These are phyloP conservation scores for Rhopalosiphum maidis DNA, from an alignment of 1,140 invertebrate genomes.

Conservation along the genomic window DNA sequence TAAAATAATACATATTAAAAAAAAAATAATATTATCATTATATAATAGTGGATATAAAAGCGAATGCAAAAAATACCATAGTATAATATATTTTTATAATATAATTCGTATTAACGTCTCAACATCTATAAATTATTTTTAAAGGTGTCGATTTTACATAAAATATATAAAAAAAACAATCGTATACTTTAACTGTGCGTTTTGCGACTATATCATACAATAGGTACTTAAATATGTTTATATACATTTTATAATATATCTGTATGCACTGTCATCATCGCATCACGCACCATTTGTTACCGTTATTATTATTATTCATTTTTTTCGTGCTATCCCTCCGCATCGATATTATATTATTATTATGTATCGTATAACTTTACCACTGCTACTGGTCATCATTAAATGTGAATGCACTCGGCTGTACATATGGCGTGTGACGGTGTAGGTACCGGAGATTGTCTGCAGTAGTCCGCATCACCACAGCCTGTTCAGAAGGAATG, in stretches of 20 bases:
- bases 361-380: conserved; percentile 20
- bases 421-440: not conserved
- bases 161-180: not conserved
- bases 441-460: not conserved
- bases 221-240: not conserved
- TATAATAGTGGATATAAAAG: not conserved
- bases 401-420: conserved; percentile 50
- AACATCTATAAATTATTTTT: not conserved
- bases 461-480: conserved; percentile 38
- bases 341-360: conserved; percentile 33
- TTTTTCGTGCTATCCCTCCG: not conserved
- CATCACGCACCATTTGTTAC: conserved; percentile 34
- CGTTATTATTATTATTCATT: conserved; percentile 23
- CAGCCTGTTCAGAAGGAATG: conserved; percentile 28
- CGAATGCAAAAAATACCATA: not conserved
- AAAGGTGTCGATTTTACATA: not conserved
- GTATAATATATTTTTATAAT: not conserved
- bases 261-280: conserved; percentile 5
- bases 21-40: not conserved
- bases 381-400: conserved; percentile 36
- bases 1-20: not conserved
- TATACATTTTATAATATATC: not conserved
- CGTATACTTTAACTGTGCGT: not conserved
- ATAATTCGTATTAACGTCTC: not conserved
- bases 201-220: not conserved